Conservation (phyloP, 2,113 vertebrate species). For the Sturnus vulgaris region DNA sequence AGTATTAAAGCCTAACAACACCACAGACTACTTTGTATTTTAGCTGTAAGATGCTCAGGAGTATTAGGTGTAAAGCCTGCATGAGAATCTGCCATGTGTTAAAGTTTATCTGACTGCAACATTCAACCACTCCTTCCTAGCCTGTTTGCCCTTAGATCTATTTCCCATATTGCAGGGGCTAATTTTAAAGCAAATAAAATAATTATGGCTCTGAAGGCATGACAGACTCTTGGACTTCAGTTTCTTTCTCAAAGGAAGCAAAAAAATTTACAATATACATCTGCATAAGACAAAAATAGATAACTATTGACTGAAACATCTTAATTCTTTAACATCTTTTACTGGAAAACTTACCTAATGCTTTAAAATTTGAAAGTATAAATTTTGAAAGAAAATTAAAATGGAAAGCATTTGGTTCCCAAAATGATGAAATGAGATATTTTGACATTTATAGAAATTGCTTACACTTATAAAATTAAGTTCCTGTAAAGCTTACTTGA, state of each 20-base stretch:
- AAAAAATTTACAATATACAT: background rate
- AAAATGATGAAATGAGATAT: background rate
- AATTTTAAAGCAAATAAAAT: background rate
- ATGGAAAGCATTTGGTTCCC: background rate
- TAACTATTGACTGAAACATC: background rate
- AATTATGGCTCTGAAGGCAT: background rate
- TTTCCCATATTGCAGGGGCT: background rate
- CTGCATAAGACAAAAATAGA: background rate
- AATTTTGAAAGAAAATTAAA: conserved; percentile 15
- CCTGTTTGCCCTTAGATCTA: background rate
- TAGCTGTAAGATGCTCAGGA: conserved; percentile 39
- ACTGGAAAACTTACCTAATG: background rate
- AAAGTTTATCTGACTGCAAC: conserved; percentile 20
- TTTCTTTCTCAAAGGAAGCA: background rate
- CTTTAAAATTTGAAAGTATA: background rate
- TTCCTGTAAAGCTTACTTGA: conserved; percentile 6
- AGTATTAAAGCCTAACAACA: conserved; percentile 51
- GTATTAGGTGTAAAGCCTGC: conserved; percentile 35
- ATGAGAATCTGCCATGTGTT: conserved; percentile 23
- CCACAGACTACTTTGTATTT: conserved; percentile 33
- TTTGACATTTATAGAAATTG: conserved; percentile 35
- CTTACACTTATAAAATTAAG: background rate
- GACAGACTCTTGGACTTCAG: background rate
- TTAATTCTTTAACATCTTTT: background rate
- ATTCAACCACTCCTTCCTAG: background rate